Percentiles rank a stretch among this genome's conserved stretches.
These are phyloP conservation scores for Caenorhabditis panamensis DNA, from an alignment of 2,888 invertebrate genomes.

Conservation along the genomic window DNA sequence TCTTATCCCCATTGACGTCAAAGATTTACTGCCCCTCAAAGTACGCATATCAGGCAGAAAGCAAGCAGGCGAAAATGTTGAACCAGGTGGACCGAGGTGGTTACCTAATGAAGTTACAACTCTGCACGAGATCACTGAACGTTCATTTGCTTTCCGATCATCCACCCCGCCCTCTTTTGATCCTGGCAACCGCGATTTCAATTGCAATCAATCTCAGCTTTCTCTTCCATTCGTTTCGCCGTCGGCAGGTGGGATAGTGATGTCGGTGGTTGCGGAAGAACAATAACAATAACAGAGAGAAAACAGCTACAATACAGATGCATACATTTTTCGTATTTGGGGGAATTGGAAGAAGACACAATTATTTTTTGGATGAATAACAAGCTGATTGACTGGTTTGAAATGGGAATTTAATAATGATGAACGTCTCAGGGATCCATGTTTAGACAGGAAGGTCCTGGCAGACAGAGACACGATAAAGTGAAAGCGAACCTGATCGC, in stretches of 20 bases:
- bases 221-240: not conserved
- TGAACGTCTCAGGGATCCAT: too few relatives aligned
- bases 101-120: not conserved
- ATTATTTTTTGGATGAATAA: slow-evolving; percentile 25
- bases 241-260: not conserved
- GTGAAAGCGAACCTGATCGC: too few relatives aligned
- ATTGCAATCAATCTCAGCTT: slow-evolving; percentile 12
- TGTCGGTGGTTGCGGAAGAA: slow-evolving; percentile 12
- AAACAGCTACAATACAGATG: slow-evolving; percentile 13
- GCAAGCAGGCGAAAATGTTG: not conserved
- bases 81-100: not conserved
- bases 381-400: slow-evolving; percentile 12
- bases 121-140: not conserved
- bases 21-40: slow-evolving; percentile 34
- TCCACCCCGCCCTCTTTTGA: slow-evolving; percentile 1
- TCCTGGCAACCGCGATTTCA: not conserved
- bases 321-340: slow-evolving; percentile 34
- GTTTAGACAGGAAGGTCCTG: too few relatives aligned
- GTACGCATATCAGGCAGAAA: slow-evolving; percentile 14
- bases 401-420: not conserved
- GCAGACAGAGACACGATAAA: too few relatives aligned
- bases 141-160: slow-evolving; percentile 4
- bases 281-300: slow-evolving; percentile 29
- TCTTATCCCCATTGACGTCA: slow-evolving; percentile 39
- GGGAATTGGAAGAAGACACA: slow-evolving; percentile 9